These are phyloP conservation scores for Microctonus hyperodae DNA, from an alignment of 2,888 invertebrate species.

Conservation along the genomic window DNA sequence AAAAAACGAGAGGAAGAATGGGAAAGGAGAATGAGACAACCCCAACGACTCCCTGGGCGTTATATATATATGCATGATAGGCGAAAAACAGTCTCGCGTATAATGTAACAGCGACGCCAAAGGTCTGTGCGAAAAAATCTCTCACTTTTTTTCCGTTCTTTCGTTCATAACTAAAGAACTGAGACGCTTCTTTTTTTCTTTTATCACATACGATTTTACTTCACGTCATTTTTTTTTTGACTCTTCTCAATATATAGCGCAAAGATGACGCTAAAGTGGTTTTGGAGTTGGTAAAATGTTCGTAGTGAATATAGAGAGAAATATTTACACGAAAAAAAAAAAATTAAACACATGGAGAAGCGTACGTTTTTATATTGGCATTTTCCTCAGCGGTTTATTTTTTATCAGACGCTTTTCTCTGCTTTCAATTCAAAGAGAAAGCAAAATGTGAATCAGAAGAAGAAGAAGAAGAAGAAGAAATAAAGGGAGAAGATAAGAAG, in stretches of 20 bases:
- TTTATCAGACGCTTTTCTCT: background rate
- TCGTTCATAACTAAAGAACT: constrained; percentile 13
- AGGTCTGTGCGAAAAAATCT: background rate
- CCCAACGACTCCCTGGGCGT: constrained; percentile 21
- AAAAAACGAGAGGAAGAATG: constrained; percentile 1
- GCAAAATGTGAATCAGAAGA: background rate
- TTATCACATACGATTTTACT: no score
- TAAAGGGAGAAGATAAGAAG: background rate
- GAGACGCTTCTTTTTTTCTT: no score
- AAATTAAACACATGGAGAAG: background rate
- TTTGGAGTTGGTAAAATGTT: constrained; percentile 4
- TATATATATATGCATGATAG: background rate
- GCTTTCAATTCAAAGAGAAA: background rate
- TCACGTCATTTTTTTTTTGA: background rate
- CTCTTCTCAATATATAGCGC: background rate
- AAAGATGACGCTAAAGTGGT: background rate
- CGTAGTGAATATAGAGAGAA: background rate
- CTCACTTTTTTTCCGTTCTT: background rate
- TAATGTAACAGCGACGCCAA: constrained; percentile 19
- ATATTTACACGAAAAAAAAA: background rate
- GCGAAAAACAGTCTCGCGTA: constrained; percentile 19
- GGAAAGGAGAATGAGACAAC: constrained; percentile 20
- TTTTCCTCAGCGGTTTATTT: background rate
- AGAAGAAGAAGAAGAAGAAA: background rate
- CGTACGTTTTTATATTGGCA: background rate